Percentiles rank a stretch among this genome's conserved stretches.
These are phyloP conservation scores for Cynocephalus volans DNA, from an alignment of 2,113 vertebrate species.

Conservation along the genomic window DNA sequence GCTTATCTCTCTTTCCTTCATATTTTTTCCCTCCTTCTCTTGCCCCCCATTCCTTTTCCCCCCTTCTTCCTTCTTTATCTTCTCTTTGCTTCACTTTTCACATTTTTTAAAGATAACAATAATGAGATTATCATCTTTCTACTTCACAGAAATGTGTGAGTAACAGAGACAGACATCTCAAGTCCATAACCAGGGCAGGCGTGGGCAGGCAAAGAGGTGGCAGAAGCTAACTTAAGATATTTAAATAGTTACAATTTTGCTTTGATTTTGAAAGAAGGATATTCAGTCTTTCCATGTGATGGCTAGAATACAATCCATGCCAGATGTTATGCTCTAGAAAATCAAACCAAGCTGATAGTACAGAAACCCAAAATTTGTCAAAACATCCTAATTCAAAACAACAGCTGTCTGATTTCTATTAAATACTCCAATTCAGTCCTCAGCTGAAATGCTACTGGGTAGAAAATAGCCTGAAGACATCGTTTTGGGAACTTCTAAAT, in stretches of 20 bases:
- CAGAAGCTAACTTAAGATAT: not conserved
- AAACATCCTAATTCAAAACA: conserved; percentile 77
- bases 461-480: conserved; percentile 74
- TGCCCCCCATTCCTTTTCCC: too few species aligned
- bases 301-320: conserved; percentile 48
- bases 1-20: not conserved
- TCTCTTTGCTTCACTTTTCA: not conserved
- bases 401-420: conserved; percentile 75
- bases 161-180: not conserved
- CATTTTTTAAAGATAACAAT: not conserved
- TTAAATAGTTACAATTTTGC: conserved; percentile 30
- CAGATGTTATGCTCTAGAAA: conserved; percentile 70
- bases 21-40: not conserved
- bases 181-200: not conserved
- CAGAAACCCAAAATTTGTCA: conserved; percentile 69
- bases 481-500: conserved; percentile 78
- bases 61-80: not conserved
- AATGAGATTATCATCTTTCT: not conserved
- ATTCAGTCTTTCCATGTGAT: not conserved
- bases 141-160: not conserved
- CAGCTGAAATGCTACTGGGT: conserved; percentile 67
- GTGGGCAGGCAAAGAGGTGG: not conserved
- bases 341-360: conserved; percentile 69
- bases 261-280: conserved; percentile 61
- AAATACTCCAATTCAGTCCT: conserved; percentile 59